These are phyloP conservation scores for Bubo bubo DNA, from an alignment of 2,113 vertebrate genomes.

Conservation along the genomic window DNA sequence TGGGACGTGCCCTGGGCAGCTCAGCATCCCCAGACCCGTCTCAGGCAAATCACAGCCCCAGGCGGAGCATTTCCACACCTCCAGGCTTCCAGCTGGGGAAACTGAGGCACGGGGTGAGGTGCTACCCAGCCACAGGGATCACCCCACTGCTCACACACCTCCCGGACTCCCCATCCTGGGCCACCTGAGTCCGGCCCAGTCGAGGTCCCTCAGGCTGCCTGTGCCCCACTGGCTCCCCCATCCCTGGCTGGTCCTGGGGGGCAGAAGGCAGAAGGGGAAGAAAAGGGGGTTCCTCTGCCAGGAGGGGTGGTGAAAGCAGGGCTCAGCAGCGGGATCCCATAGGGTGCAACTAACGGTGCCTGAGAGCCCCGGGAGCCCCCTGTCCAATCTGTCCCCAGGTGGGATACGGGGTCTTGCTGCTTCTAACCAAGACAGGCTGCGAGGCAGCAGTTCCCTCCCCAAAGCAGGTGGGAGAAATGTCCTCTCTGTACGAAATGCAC, in stretches of 20 bases:
- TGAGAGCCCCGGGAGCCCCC: not conserved
- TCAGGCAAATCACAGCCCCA: not conserved
- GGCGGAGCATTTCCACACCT: not conserved
- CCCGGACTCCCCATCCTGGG: not conserved
- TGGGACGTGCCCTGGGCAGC: not conserved
- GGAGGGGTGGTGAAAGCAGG: not conserved
- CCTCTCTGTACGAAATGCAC: rapidly evolving
- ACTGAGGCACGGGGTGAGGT: not conserved
- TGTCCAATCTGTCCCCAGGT: rapidly evolving
- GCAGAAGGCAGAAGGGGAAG: not conserved
- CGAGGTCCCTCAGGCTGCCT: not conserved
- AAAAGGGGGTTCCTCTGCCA: not conserved
- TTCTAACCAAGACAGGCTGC: not conserved
- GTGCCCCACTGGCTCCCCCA: not conserved
- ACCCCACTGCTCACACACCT: not conserved
- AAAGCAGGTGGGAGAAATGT: not conserved
- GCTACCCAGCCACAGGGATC: rapidly evolving
- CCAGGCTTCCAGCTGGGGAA: not conserved
- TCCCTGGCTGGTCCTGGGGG: rapidly evolving
- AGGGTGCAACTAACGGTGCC: not conserved
- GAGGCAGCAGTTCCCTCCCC: not conserved
- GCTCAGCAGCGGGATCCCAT: not conserved
- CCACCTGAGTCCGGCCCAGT: not conserved
- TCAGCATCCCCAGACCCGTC: not conserved
- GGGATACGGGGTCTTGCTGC: too few relatives aligned